Evolutionary conservation across 2,113 vertebrate species (phyloP).

Genomic region (Romanogobio albipinnatus): DNA sequence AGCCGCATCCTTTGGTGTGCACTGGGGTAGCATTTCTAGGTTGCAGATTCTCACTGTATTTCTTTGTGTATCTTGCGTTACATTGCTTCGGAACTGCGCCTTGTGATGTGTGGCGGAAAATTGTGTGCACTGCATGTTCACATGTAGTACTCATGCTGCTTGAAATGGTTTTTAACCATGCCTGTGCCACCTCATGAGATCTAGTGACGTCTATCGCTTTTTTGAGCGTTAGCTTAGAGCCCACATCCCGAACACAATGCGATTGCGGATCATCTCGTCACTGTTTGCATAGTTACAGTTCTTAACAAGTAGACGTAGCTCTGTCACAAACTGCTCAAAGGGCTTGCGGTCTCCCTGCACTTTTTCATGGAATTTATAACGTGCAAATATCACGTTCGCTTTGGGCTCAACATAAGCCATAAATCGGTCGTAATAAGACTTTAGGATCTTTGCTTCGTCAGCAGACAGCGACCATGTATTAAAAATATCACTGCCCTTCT

Average conservation of each 20-base stretch:
- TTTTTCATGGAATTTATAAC: slow-evolving; percentile 49
- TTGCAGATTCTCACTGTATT: background rate
- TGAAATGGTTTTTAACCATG: slow-evolving; percentile 8
- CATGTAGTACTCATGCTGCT: background rate
- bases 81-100: background rate
- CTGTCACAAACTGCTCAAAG: slow-evolving; percentile 48
- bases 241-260: background rate
- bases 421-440: slow-evolving; percentile 40
- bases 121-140: background rate
- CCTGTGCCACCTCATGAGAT: slow-evolving; percentile 26
- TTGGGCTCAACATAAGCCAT: slow-evolving; percentile 43
- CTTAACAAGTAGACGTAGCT: slow-evolving; percentile 38
- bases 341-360: slow-evolving; percentile 22
- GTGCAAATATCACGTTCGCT: slow-evolving; percentile 51
- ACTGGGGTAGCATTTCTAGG: background rate
- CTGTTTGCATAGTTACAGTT: slow-evolving; percentile 40
- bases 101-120: background rate
- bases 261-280: background rate
- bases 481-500: background rate
- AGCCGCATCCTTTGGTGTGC: background rate
- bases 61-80: no score
- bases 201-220: slow-evolving; percentile 34
- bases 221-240: slow-evolving; percentile 33
- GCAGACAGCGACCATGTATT: slow-evolving; percentile 39
- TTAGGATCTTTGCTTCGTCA: slow-evolving; percentile 40